These are phyloP conservation scores for Ectropis crepuscularia DNA, from an alignment of 2,888 invertebrate genomes.

Conservation along the genomic window DNA sequence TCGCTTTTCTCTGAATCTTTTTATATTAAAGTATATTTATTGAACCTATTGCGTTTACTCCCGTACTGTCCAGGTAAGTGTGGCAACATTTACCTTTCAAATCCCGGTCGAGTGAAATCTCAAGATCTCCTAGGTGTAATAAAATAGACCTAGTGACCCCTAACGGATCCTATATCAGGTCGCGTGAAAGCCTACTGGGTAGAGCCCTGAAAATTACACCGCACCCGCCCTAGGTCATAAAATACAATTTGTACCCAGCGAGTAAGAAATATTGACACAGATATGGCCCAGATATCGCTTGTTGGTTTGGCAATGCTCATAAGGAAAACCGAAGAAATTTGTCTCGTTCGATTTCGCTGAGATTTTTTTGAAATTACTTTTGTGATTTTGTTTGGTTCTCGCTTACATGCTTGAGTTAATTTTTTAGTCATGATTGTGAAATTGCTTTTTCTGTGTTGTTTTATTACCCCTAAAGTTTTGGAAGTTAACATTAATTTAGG, in stretches of 20 bases:
- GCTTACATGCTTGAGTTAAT: no score
- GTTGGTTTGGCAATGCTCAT: slow-evolving; percentile 7
- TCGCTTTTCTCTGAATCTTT: no score
- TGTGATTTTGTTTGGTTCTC: no score
- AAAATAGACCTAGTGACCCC: slow-evolving; percentile 2
- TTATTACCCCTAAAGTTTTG: no score
- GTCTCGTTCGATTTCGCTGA: not conserved
- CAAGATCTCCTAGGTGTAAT: slow-evolving; percentile 4
- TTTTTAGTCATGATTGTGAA: no score
- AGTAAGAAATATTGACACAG: slow-evolving; percentile 15
- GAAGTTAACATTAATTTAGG: no score
- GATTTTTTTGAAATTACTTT: not conserved
- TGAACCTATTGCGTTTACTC: no score
- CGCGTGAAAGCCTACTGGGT: not conserved
- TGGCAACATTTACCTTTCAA: not conserved
- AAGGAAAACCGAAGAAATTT: not conserved
- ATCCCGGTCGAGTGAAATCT: not conserved
- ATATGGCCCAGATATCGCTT: slow-evolving; percentile 15
- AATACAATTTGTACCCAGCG: slow-evolving; percentile 15
- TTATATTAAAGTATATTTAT: no score
- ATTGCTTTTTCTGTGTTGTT: no score
- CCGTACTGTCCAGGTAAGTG: no score
- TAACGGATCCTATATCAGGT: slow-evolving; percentile 1
- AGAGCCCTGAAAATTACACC: slow-evolving; percentile 5
- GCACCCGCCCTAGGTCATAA: slow-evolving; percentile 15